Evolutionary conservation across 2,888 invertebrate genomes (phyloP).

Genomic region (Digitonthophagus gazella): DNA sequence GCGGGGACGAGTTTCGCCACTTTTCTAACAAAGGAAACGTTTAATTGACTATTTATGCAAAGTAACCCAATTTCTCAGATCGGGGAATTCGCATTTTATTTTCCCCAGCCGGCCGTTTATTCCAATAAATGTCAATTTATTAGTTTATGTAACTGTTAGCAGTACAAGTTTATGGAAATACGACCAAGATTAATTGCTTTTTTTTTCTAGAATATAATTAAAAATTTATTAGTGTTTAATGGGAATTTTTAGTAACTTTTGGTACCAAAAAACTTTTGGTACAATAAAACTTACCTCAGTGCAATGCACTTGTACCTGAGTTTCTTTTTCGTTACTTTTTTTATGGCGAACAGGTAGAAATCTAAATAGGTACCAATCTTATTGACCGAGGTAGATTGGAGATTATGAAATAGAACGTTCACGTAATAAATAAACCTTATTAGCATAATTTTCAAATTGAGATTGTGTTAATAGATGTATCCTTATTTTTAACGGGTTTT

Average conservation of each 20-base stretch:
- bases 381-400: not conserved
- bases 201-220: too few species aligned
- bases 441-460: not conserved
- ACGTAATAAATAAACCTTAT: not conserved
- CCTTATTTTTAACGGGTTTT: too few species aligned
- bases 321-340: not conserved
- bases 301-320: not conserved
- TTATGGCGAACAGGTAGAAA: not conserved
- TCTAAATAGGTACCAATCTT: not conserved
- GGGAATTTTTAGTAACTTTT: too few species aligned
- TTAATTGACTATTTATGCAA: not conserved
- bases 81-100: not conserved
- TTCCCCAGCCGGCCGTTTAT: not conserved
- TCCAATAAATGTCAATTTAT: not conserved
- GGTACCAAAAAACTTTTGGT: too few species aligned
- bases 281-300: not conserved
- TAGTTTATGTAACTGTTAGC: not conserved
- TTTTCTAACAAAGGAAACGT: not conserved
- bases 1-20: not conserved
- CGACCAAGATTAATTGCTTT: not conserved
- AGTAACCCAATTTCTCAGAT: not conserved
- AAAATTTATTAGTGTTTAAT: too few species aligned
- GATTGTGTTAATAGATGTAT: not conserved
- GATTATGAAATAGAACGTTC: not conserved
- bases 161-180: not conserved